phyloP scores from a whole-genome alignment of 2,888 invertebrate species.

The Drosophila heteroneura region DNA sequence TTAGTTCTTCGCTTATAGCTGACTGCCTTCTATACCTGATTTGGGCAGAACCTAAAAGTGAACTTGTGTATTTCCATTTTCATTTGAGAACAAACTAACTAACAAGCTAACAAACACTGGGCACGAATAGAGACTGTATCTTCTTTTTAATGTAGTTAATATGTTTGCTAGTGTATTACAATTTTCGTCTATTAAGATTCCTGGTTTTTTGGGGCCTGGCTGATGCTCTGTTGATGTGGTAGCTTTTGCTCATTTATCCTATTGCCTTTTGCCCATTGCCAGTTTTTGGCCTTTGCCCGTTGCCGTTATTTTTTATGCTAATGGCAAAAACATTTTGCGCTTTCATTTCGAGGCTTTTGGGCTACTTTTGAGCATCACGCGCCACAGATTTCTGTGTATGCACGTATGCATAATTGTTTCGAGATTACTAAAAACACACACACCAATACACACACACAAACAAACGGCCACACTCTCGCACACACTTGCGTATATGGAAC shows the following conservation, averaged over 20 bases:
- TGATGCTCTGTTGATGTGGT: conserved; percentile 20
- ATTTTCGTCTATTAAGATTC: conserved; percentile 18
- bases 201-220: background rate
- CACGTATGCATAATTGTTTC: conserved; percentile 81
- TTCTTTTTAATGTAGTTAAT: background rate
- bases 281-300: conserved; percentile 26
- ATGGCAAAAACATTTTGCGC: conserved; percentile 74
- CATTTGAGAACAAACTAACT: too few relatives aligned
- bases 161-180: conserved; percentile 16
- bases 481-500: background rate
- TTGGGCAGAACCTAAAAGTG: background rate
- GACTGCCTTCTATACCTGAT: background rate
- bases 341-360: conserved; percentile 75
- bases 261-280: conserved; percentile 35
- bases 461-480: conserved; percentile 3
- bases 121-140: too few relatives aligned
- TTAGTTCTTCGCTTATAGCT: background rate
- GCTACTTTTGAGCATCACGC: conserved; percentile 73
- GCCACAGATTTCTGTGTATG: conserved; percentile 73
- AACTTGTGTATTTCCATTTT: background rate
- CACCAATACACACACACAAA: conserved; percentile 6
- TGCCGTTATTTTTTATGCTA: conserved; percentile 78
- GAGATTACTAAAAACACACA: conserved; percentile 63
- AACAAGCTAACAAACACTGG: background rate
- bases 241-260: conserved; percentile 18